Percentiles rank a stretch among this genome's conserved stretches.
These are phyloP conservation scores for Noctuana brunneofusca DNA, from an alignment of 2,888 invertebrate genomes.

Conservation along the genomic window DNA sequence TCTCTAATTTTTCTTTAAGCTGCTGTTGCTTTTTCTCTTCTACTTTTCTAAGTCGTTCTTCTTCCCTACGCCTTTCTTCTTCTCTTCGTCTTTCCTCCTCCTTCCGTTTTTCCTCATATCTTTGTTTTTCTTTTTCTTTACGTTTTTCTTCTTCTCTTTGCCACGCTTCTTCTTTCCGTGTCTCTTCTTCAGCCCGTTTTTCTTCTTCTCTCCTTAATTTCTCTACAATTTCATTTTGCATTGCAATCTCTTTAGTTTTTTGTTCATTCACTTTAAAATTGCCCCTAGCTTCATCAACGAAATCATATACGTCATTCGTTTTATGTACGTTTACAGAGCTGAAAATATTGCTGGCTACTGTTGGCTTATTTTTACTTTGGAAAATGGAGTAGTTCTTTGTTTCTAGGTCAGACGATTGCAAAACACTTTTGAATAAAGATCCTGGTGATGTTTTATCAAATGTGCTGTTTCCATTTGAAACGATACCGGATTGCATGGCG, in stretches of 20 bases:
- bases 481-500: conserved; percentile 41
- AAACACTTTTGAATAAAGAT: conserved; percentile 67
- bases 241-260: conserved; percentile 48
- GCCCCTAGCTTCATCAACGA: conserved; percentile 49
- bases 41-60: conserved; percentile 59
- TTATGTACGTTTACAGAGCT: conserved; percentile 52
- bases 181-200: conserved; percentile 45
- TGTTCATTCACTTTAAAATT: conserved; percentile 45
- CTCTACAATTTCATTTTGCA: conserved; percentile 17
- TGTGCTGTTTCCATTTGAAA: conserved; percentile 47
- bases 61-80: conserved; percentile 49
- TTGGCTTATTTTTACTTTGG: conserved; percentile 65
- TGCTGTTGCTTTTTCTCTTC: conserved; percentile 60
- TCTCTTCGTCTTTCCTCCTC: conserved; percentile 43
- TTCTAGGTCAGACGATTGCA: conserved; percentile 37
- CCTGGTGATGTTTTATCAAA: conserved; percentile 58
- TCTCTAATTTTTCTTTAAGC: conserved; percentile 60
- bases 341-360: conserved; percentile 66
- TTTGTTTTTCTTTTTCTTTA: conserved; percentile 43
- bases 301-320: conserved; percentile 58
- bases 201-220: conserved; percentile 33
- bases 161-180: conserved; percentile 38
- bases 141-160: conserved; percentile 45
- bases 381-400: conserved; percentile 62
- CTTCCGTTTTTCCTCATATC: conserved; percentile 43